Percentiles rank a stretch among this genome's conserved stretches.
Conservation (phyloP, 1,140 invertebrate species). For the Heliothis subflexa region DNA sequence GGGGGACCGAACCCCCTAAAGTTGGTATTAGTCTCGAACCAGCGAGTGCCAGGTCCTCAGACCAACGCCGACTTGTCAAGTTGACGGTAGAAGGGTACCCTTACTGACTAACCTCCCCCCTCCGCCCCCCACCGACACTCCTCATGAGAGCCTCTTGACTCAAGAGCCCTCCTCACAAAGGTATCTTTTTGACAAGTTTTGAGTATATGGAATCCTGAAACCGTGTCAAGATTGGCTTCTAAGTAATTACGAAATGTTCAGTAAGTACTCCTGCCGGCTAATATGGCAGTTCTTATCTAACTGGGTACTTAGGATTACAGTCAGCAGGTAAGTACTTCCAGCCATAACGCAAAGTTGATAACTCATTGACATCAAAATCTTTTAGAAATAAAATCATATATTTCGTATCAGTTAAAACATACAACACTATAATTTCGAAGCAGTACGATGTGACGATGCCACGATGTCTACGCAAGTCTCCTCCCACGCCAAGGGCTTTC, state of each 20-base stretch:
- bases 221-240: constrained; percentile 67
- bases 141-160: constrained; percentile 65
- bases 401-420: too few species aligned
- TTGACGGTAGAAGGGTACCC: constrained; percentile 67
- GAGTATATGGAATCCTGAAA: constrained; percentile 36
- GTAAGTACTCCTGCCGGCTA: neutral
- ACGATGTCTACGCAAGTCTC: too few species aligned
- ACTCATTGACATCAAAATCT: too few species aligned
- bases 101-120: constrained; percentile 54
- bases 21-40: constrained; percentile 82
- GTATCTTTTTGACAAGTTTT: constrained; percentile 71
- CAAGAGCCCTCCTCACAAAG: constrained; percentile 67
- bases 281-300: too few species aligned
- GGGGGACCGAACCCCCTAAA: constrained; percentile 61
- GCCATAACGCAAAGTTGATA: too few species aligned
- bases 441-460: too few species aligned
- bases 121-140: constrained; percentile 46
- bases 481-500: too few species aligned
- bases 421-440: too few species aligned
- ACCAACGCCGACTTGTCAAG: constrained; percentile 80
- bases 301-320: neutral
- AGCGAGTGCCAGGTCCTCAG: constrained; percentile 54
- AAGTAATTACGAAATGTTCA: constrained; percentile 7
- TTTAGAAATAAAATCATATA: too few species aligned
- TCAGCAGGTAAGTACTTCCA: too few species aligned